Evolutionary conservation across 2,113 vertebrate genomes (phyloP), one percentile per base, ranked within the genome.

Genomic region (Catharus minimus): DNA sequence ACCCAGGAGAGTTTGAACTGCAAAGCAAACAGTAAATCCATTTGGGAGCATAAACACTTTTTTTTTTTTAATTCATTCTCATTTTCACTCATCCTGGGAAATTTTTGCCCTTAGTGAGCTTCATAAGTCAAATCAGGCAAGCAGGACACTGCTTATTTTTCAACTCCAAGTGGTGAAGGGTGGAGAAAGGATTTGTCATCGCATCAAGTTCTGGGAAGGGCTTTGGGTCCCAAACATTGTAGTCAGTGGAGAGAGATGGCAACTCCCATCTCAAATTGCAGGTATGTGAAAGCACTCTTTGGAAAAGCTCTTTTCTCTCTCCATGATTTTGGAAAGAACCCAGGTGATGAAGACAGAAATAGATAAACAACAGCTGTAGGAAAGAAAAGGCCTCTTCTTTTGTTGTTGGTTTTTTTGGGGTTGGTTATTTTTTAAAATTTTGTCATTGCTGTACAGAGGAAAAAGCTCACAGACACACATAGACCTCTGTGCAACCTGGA

Each of bases 131-230:
- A 88, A 88, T 78, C 36, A 83, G 61, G 52, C 65, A 83, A 86
- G 83, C 11, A 71, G 68, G 49, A 66, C 2, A 0, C 38, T 19
- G 4, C 52, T 78, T 90, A 67, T 67, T 83, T 72, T 93, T 88
- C 60, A 58, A 2, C 24, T 81, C n/a, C 69, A 67, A 78, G 49
- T 56, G 77, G 74, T 5, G 3, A 92, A 90, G 86, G 61, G 83
- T 81, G 89, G 83, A 93, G 86, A 95, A 93, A 93, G 65, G 83
- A 83, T 92, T 95, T 36, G 41, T 88, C 77, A 86, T 90, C 17
- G 0, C 73, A 27, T 19, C 28, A 55, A 90, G 30, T 71, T 74
- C 65, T 86, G 80, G 65, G 65, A 77, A 95, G 47, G n/a, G 44
- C 53, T 92, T 74, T 88, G 64, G 13, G 36, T 94, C 80, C 72